Evolutionary conservation across 2,113 vertebrate genomes (phyloP).

Genomic region (Hemicordylus capensis): DNA sequence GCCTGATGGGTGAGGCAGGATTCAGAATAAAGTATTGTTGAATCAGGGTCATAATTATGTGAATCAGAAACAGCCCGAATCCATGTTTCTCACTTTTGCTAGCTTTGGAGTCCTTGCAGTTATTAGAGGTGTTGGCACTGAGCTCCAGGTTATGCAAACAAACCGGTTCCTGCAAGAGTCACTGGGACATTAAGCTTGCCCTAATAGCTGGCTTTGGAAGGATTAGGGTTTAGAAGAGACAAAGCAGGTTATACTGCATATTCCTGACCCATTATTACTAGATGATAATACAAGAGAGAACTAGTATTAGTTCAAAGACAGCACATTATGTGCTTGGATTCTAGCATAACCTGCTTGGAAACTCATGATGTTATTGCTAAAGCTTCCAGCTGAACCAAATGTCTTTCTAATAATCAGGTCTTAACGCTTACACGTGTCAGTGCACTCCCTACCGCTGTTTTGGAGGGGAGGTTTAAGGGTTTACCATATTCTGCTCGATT

Average conservation of each 20-base stretch:
- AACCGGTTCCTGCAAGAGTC: not conserved
- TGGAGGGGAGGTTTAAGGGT: no score
- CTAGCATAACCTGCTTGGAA: constrained; percentile 15
- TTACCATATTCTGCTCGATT: no score
- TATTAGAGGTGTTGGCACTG: not conserved
- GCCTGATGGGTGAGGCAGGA: not conserved
- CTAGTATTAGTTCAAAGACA: constrained; percentile 34
- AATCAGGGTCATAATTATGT: not conserved
- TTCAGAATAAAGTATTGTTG: no score
- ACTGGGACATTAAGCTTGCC: not conserved
- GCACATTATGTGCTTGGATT: not conserved
- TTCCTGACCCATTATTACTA: constrained; percentile 33
- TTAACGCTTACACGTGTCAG: no score
- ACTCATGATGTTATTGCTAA: not conserved
- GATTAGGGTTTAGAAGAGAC: constrained; percentile 14
- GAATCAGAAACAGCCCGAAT: not conserved
- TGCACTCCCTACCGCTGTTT: no score
- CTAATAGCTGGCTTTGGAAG: not conserved
- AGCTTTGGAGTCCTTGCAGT: not conserved
- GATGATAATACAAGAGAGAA: constrained; percentile 46
- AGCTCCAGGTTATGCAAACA: not conserved
- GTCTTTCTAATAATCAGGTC: constrained; percentile 55
- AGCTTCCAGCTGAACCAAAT: constrained; percentile 26
- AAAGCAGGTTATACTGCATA: constrained; percentile 39
- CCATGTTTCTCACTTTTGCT: not conserved